A percentile compares a stretch with the other conserved stretches of the same genome.
These are phyloP conservation scores for Propsilocerus akamusi DNA, from an alignment of 1,140 invertebrate species.

Conservation along the genomic window DNA sequence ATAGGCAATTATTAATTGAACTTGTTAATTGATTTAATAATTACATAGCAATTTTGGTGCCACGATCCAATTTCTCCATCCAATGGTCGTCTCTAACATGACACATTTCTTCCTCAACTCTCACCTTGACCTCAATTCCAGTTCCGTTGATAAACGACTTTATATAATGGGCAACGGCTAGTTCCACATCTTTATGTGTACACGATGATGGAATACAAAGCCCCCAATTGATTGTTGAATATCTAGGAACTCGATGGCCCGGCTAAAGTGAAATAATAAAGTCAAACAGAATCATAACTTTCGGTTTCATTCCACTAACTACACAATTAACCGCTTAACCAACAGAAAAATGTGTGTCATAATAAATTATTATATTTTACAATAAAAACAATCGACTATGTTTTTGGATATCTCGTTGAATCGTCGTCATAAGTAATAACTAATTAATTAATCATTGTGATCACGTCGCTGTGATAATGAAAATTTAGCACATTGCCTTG, in stretches of 20 bases:
- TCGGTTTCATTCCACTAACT: slow-evolving; percentile 1
- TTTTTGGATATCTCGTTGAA: no score
- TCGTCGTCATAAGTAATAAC: no score
- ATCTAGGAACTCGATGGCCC: slow-evolving; percentile 41
- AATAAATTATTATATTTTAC: background rate
- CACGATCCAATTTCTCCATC: slow-evolving; percentile 14
- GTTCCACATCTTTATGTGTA: slow-evolving; percentile 31
- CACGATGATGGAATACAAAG: slow-evolving; percentile 39
- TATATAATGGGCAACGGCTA: slow-evolving; percentile 27
- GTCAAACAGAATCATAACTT: slow-evolving; percentile 5
- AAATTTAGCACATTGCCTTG: no score
- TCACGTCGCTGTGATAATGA: no score
- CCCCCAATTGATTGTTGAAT: slow-evolving; percentile 38
- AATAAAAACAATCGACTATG: no score
- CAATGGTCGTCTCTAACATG: slow-evolving; percentile 22
- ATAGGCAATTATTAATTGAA: no score
- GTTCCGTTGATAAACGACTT: slow-evolving; percentile 24
- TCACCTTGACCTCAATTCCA: slow-evolving; percentile 29
- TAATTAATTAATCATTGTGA: no score
- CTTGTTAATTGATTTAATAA: no score
- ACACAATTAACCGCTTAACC: slow-evolving; percentile 5
- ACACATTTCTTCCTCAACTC: slow-evolving; percentile 38
- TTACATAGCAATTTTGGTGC: slow-evolving; percentile 29
- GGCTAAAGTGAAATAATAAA: slow-evolving; percentile 25
- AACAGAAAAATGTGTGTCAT: slow-evolving; percentile 6